Evolutionary conservation across 1,140 invertebrate genomes (phyloP).

Genomic region (Physella acuta): DNA sequence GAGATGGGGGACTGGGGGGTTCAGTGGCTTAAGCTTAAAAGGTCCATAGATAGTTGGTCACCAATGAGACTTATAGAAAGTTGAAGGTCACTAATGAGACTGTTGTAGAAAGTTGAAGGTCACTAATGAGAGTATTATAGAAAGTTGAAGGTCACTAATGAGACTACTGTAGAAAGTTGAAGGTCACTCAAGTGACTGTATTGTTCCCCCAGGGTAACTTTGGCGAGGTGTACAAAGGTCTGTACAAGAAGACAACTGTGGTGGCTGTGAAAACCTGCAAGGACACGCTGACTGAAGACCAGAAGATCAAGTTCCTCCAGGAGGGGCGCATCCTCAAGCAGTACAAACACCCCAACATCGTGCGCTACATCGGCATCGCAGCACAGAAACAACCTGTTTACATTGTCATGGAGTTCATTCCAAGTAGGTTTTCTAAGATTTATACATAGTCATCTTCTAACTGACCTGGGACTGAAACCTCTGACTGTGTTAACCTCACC

Average conservation of each 20-base stretch:
- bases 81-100: too few species aligned
- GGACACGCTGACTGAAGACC: slow-evolving; percentile 85
- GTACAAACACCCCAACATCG: slow-evolving; percentile 89
- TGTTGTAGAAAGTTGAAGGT: background rate
- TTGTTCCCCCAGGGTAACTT: slow-evolving; percentile 95
- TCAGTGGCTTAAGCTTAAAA: too few species aligned
- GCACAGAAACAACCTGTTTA: slow-evolving; percentile 97
- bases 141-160: too few species aligned
- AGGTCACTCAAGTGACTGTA: too few species aligned
- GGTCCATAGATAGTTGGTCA: too few species aligned
- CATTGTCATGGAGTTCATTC: slow-evolving; percentile 98
- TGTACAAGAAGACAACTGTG: slow-evolving; percentile 74
- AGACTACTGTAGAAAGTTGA: too few species aligned
- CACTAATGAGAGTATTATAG: too few species aligned
- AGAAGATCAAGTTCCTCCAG: slow-evolving; percentile 93
- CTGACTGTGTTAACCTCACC: too few species aligned
- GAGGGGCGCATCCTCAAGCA: slow-evolving; percentile 94
- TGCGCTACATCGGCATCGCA: slow-evolving; percentile 92
- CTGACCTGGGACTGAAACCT: too few species aligned
- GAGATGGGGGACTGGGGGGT: too few species aligned
- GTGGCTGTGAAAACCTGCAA: slow-evolving; percentile 96
- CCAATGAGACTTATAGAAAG: too few species aligned
- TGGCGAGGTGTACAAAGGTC: slow-evolving; percentile 92
- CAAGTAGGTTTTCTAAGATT: slow-evolving; percentile 73
- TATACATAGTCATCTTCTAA: too few species aligned